phyloP scores from a whole-genome alignment of 2,113 vertebrate genomes.

The Drymodes brunneopygia region DNA sequence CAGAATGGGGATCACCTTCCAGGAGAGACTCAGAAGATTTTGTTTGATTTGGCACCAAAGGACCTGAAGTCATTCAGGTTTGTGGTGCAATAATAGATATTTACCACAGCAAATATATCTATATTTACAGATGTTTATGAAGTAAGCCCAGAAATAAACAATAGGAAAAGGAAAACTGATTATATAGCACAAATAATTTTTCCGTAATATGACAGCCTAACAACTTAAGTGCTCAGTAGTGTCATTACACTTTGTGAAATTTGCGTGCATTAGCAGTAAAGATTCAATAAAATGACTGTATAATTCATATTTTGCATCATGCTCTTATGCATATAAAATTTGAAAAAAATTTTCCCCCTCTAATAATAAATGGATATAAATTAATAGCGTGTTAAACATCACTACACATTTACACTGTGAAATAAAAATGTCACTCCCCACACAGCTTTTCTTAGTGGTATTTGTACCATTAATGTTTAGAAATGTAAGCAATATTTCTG shows the following conservation, averaged over 20 bases:
- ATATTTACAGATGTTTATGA: conserved; percentile 60
- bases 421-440: not conserved
- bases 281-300: conserved; percentile 67
- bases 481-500: not conserved
- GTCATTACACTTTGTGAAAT: conserved; percentile 75
- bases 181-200: conserved; percentile 74
- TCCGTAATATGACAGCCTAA: conserved; percentile 76
- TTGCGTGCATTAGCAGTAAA: conserved; percentile 72
- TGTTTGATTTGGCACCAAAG: not conserved
- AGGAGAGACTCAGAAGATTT: not conserved
- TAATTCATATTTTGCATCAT: conserved; percentile 70
- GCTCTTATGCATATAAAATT: conserved; percentile 36
- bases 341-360: not conserved
- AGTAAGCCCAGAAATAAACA: conserved; percentile 65
- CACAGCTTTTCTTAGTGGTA: not conserved
- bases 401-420: not conserved
- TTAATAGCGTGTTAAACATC: conserved; percentile 14
- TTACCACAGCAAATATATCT: conserved; percentile 36
- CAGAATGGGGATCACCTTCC: not conserved
- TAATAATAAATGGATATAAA: conserved; percentile 52
- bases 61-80: conserved; percentile 1
- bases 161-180: conserved; percentile 65
- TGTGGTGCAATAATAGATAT: conserved; percentile 41
- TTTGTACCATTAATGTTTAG: not conserved
- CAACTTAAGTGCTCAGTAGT: conserved; percentile 74